Base-by-base conservation (phyloP, 2,113 vertebrate species). In the Herpetotheres cachinnans region DNA sequence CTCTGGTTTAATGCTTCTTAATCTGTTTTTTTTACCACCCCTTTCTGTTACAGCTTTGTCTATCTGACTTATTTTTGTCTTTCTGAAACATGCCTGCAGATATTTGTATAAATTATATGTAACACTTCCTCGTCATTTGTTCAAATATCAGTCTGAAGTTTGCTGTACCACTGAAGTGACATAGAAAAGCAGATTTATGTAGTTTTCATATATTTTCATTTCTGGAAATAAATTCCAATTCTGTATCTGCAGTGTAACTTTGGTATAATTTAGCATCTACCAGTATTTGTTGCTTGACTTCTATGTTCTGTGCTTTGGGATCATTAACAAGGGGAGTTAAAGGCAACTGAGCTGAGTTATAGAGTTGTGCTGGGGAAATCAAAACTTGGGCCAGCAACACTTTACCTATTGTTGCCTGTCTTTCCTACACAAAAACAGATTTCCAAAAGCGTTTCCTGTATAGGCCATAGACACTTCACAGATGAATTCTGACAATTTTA, bases 61-160 rank as follows among this genome's bases (percentile, higher is more conserved):
- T 91, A 90, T 89, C 83, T 95, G 82, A 95, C 74, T 95, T 95
- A 58, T 74, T 97, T 95, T 96, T 95, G 71, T 89, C 93, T 96
- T 95, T 97, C 92, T 97, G 95, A 97, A 97, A 97, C 92, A 72
- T 55, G 47, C 83, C 78, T 71, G 58, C 76, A 94, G 50, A 56
- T 95, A 76, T 93, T 96, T 96, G 85, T 97, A 67, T 95, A 94
- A 93, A 94, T 87, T 78, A 52, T 30, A 47, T 85, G 2, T 63
- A 88, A 69, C 3, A 20, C 4, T 18, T 2, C 10, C 8, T 26
- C 5, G 12, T 93, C 85, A 49, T 95, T 73, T 96, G 78, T 71
- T 97, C 67, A 89, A 72, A 74, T 93, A 73, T 65, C 62, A 36
- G 47, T 82, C 76, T 81, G 62, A 76, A 55, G 20, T 46, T 91